Percentiles rank a stretch among this genome's conserved stretches.
These are phyloP conservation scores for Diachrysia chrysitis DNA, from an alignment of 2,888 invertebrate species.

Conservation along the genomic window DNA sequence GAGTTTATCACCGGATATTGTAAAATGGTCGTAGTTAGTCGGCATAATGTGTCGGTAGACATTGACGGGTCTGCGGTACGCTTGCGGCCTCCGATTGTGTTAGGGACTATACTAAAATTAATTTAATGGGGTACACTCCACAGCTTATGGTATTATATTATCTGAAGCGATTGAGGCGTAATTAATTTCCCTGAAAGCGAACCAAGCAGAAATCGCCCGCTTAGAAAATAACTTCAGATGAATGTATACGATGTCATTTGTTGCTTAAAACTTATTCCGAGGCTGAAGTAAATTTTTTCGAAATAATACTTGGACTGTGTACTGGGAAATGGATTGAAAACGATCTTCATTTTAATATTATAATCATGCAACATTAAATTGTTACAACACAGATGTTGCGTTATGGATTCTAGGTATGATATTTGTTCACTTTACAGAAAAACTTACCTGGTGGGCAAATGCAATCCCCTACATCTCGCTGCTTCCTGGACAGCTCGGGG, in stretches of 20 bases:
- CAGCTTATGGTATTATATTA: constrained; percentile 56
- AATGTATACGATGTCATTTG: constrained; percentile 20
- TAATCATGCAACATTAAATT: too few species aligned
- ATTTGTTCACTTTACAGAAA: neutral
- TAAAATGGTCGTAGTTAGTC: constrained; percentile 84
- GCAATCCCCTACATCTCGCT: constrained; percentile 82
- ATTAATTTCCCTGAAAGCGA: constrained; percentile 51
- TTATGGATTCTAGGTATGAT: too few species aligned
- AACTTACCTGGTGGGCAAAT: constrained; percentile 84
- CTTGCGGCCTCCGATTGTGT: constrained; percentile 67
- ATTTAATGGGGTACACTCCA: constrained; percentile 55
- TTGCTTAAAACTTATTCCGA: constrained; percentile 18
- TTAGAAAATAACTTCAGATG: constrained; percentile 32
- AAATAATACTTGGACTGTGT: neutral
- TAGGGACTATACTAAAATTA: constrained; percentile 63
- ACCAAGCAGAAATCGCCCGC: constrained; percentile 31
- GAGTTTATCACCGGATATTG: constrained; percentile 88
- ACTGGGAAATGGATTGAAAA: neutral
- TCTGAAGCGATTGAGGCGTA: constrained; percentile 40
- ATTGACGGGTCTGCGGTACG: constrained; percentile 73
- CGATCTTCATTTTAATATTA: too few species aligned
- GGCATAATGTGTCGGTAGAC: constrained; percentile 78
- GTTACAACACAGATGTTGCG: too few species aligned
- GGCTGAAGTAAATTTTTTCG: neutral
- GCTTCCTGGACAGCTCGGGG: constrained; percentile 70